Base-by-base conservation (phyloP, 2,888 invertebrate species). In the Melanostoma scalare region DNA sequence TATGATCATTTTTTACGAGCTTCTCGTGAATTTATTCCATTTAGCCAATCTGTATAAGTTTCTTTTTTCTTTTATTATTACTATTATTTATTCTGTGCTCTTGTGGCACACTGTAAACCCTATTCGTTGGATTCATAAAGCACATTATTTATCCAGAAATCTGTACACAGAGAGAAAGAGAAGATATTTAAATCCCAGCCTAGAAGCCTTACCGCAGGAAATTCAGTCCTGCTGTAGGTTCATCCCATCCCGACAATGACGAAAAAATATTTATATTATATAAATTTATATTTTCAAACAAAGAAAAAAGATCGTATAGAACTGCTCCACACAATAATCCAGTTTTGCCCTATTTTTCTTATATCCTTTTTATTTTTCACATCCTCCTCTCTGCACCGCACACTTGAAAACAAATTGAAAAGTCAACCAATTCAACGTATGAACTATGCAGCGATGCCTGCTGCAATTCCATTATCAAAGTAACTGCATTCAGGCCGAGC, bases 331-430 rank as follows among this genome's bases (percentile, higher is more conserved):
- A 82, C 63, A 74, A 61, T 73, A 85, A 76, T 81, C 72, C 72
- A 65, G 60, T 67, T 74, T 50, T 31, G 63, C 35, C 63, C 69
- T 67, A 61, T 75, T 68, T 71, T 60, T 46, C 52, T 55, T 53
- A 33, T 61, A 44, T 63, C n/a, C 10, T 20, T 78, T 50, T 75
- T 65, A 6, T 33, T 61, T 56, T 63, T 76, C 73, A 72, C 44
- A 44, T 67, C 44, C 42, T 65, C 44, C 42, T 72, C 63, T 63
- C 33, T 38, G 58, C 58, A 55, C 46, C 53, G 72, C 58, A 73
- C 82, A 82, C 69, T 82, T 82, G 63, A 82, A 73, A 82, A 84
- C 84, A 84, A 84, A 84, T 84, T 84, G 84, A 84, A 84, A 84
- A 84, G 84, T 84, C 84, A 79, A 75, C 78, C 84, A 84, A 84